Evolutionary conservation across 2,888 invertebrate genomes (phyloP).

Genomic region (Hemithea aestivaria): DNA sequence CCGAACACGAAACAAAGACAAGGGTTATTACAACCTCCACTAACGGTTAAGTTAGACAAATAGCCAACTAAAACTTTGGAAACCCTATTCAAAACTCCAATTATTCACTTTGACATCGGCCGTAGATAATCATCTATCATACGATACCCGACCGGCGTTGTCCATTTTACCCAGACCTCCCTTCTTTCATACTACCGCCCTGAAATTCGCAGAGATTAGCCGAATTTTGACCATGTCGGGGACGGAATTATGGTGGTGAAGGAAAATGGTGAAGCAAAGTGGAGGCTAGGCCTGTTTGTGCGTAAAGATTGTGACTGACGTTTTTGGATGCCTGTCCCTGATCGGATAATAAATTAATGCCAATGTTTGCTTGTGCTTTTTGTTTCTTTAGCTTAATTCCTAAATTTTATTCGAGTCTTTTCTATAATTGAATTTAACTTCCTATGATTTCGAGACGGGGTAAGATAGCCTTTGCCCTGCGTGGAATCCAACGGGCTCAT

Average conservation of each 20-base stretch:
- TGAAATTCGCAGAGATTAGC: conserved; percentile 25
- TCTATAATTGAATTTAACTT: too few relatives aligned
- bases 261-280: conserved; percentile 57
- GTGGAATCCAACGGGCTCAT: too few relatives aligned
- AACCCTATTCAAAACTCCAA: conserved; percentile 66
- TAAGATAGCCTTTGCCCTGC: too few relatives aligned
- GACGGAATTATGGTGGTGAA: conserved; percentile 35
- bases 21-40: conserved; percentile 1
- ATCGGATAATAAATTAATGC: conserved; percentile 42
- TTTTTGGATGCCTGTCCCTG: conserved; percentile 36
- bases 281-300: conserved; percentile 56
- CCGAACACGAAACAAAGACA: too few relatives aligned
- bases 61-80: conserved; percentile 43
- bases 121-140: conserved; percentile 78
- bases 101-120: conserved; percentile 75
- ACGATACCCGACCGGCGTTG: conserved; percentile 54
- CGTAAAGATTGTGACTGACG: conserved; percentile 63
- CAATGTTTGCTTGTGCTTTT: conserved; percentile 22
- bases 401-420: too few relatives aligned
- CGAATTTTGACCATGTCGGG: conserved; percentile 14
- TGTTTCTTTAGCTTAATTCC: background rate
- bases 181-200: conserved; percentile 29
- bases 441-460: too few relatives aligned
- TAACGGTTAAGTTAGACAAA: conserved; percentile 25
- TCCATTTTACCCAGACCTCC: conserved; percentile 48